Percentiles rank a stretch among this genome's conserved stretches.
Conservation (phyloP, 92 coral and sea anemone species). For the Actinostola sp. region DNA sequence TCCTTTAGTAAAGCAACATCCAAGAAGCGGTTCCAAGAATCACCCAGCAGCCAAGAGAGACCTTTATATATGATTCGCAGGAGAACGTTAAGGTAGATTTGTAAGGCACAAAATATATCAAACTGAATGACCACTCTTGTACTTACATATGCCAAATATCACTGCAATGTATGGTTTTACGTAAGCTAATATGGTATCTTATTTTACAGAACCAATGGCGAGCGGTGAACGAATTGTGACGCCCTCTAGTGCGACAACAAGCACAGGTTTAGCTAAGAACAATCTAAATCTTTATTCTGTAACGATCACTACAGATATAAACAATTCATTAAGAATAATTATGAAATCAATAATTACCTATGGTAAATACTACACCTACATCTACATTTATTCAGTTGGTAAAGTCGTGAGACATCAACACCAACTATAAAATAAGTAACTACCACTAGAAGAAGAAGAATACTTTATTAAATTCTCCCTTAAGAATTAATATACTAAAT, state of each 20-base stretch:
- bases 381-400: too few relatives aligned
- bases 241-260: too few relatives aligned
- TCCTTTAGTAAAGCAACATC: conserved; percentile 56
- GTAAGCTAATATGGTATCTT: not conserved
- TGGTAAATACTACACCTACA: too few relatives aligned
- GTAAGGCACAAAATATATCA: not conserved
- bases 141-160: not conserved
- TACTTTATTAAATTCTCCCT: too few relatives aligned
- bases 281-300: too few relatives aligned
- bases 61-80: conserved; percentile 26
- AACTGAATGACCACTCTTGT: not conserved
- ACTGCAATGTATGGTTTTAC: not conserved
- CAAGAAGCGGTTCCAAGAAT: conserved; percentile 12
- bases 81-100: conserved; percentile 34
- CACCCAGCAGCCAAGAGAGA: conserved; percentile 22
- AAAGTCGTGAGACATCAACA: too few relatives aligned
- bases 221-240: conserved; percentile 10
- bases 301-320: too few relatives aligned
- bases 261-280: not conserved
- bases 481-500: too few relatives aligned
- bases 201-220: conserved; percentile 24
- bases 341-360: too few relatives aligned
- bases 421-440: too few relatives aligned
- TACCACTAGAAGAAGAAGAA: too few relatives aligned
- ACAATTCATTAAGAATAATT: too few relatives aligned